Evolutionary conservation across 2,797 vertebrate genomes (phyloP).

Genomic region (Hippocampus kuda): DNA sequence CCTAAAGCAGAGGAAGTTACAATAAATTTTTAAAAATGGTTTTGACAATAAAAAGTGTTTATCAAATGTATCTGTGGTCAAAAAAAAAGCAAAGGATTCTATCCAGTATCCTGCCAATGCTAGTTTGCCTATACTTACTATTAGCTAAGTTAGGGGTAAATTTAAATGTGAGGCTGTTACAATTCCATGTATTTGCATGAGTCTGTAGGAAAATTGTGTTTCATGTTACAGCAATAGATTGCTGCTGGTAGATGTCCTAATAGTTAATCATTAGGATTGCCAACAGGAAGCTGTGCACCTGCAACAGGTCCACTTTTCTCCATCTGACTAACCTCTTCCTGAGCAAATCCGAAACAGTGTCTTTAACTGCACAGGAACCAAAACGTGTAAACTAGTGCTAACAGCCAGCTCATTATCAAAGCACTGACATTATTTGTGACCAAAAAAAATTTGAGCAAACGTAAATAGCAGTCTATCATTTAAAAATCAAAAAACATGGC

Average conservation of each 20-base stretch:
- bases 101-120: background rate
- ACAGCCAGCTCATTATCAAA: background rate
- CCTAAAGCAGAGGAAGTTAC: constrained; percentile 21
- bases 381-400: background rate
- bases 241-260: constrained; percentile 5
- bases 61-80: background rate
- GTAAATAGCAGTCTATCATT: background rate
- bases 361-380: background rate
- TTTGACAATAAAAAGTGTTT: background rate
- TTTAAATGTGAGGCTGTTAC: background rate
- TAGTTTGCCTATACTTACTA: background rate
- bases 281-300: constrained; percentile 37
- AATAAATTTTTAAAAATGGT: too few relatives aligned
- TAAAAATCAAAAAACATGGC: background rate
- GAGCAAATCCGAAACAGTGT: background rate
- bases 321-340: background rate
- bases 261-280: constrained; percentile 29
- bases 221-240: constrained; percentile 12
- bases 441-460: background rate
- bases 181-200: constrained; percentile 40
- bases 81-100: background rate
- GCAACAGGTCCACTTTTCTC: constrained; percentile 35
- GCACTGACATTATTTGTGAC: background rate
- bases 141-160: background rate
- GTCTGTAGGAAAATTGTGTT: constrained; percentile 20